Conservation (phyloP, 2,888 invertebrate genomes). For the Drosophila fungiperda region DNA sequence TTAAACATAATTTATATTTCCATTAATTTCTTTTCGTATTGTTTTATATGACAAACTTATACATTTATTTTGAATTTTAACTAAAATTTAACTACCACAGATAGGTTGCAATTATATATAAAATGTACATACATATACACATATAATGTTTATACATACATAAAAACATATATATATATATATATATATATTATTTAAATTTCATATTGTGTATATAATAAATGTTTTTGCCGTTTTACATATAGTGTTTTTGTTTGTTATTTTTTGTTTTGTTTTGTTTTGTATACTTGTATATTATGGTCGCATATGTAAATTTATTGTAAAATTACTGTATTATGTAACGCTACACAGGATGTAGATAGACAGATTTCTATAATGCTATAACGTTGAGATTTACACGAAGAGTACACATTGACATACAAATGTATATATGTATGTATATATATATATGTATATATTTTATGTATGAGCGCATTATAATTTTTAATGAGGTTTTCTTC, state of each 20-base stretch:
- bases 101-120: conserved; percentile 83
- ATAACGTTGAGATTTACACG: conserved; percentile 67
- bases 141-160: conserved; percentile 45
- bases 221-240: conserved; percentile 38
- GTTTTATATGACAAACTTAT: conserved; percentile 74
- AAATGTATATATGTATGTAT: conserved; percentile 34
- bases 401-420: conserved; percentile 39
- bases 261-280: not conserved
- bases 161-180: conserved; percentile 37
- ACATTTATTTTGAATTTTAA: conserved; percentile 79
- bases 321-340: conserved; percentile 39
- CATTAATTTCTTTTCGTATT: conserved; percentile 77
- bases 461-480: conserved; percentile 56
- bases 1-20: conserved; percentile 70
- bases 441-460: conserved; percentile 34
- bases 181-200: conserved; percentile 27
- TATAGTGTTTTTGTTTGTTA: conserved; percentile 26
- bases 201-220: conserved; percentile 39
- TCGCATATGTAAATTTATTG: conserved; percentile 38
- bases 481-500: conserved; percentile 60
- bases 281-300: conserved; percentile 38
- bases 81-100: conserved; percentile 85
- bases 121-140: conserved; percentile 51
- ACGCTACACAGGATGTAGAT: conserved; percentile 39
- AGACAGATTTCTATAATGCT: conserved; percentile 43